A percentile compares a stretch with the other conserved stretches of the same genome.
phyloP scores from a whole-genome alignment of 2,797 vertebrate genomes.

The Phrynocephalus vlangalii region DNA sequence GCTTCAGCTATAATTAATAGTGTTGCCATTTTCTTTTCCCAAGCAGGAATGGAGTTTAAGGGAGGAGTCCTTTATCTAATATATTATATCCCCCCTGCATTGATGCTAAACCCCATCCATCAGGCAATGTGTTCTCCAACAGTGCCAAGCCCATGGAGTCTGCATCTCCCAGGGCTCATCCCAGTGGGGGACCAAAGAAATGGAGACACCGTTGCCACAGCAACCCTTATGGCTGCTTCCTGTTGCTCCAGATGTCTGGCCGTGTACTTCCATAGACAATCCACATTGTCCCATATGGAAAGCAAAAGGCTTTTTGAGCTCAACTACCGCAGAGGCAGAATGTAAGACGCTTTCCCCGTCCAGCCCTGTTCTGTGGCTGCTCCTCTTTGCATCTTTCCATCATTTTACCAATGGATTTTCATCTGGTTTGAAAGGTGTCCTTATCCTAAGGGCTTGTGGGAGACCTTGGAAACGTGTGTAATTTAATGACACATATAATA shows the following conservation, averaged over 20 bases:
- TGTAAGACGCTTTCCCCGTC: neutral
- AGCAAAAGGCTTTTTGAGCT: neutral
- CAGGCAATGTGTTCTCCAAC: constrained; percentile 36
- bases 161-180: constrained; percentile 32
- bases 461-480: neutral
- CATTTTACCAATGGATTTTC: neutral
- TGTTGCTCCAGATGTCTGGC: constrained; percentile 68
- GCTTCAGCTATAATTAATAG: constrained; percentile 20
- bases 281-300: constrained; percentile 66
- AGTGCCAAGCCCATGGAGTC: constrained; percentile 3
- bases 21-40: constrained; percentile 26
- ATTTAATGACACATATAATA: neutral
- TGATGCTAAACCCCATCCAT: constrained; percentile 52
- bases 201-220: constrained; percentile 52
- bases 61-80: constrained; percentile 30
- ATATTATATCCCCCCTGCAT: constrained; percentile 49
- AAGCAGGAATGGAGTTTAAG: neutral
- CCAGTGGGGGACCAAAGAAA: constrained; percentile 20
- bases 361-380: rapidly evolving
- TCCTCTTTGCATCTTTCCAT: neutral
- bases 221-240: constrained; percentile 54
- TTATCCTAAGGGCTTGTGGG: neutral
- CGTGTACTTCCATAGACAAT: constrained; percentile 53
- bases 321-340: neutral
- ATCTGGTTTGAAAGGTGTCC: too few relatives aligned